Evolutionary conservation across 2,113 vertebrate genomes (phyloP).

Genomic region (Pelobates fuscus): DNA sequence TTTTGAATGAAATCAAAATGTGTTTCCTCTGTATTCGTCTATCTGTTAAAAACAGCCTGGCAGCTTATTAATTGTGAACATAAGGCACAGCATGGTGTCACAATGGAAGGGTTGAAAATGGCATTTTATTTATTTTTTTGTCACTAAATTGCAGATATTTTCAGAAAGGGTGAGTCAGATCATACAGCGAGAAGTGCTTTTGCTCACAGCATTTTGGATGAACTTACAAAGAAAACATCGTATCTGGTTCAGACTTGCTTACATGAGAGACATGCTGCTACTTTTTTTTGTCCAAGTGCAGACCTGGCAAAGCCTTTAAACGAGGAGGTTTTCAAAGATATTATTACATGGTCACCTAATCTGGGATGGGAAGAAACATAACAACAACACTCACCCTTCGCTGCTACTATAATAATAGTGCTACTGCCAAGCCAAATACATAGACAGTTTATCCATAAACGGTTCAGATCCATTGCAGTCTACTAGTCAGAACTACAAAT

Average conservation of each 20-base stretch:
- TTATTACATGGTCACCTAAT: slow-evolving; percentile 39
- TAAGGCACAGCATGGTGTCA: neutral
- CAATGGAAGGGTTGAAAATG: neutral
- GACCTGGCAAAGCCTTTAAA: slow-evolving; percentile 24
- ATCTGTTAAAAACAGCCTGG: neutral
- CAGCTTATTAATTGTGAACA: neutral
- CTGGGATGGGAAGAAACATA: slow-evolving; percentile 8
- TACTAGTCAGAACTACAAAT: too few species aligned
- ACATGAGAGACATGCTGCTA: slow-evolving; percentile 27
- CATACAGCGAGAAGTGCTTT: neutral
- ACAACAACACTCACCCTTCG: neutral
- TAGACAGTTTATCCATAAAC: neutral
- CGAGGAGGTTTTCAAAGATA: slow-evolving; percentile 26
- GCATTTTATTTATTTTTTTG: neutral
- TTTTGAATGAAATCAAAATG: neutral
- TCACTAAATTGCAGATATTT: neutral
- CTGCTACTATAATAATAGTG: slow-evolving; percentile 19
- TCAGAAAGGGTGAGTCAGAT: neutral
- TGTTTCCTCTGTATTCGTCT: neutral
- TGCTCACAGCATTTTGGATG: slow-evolving; percentile 14
- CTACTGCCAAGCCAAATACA: neutral
- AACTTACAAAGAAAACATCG: slow-evolving; percentile 41
- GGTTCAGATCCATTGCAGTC: too few species aligned
- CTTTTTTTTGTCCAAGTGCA: slow-evolving; percentile 16
- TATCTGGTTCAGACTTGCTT: slow-evolving; percentile 28